Percentiles rank a stretch among this genome's conserved stretches.
Evolutionary conservation across 1,140 invertebrate genomes (phyloP).

Genomic region (Brachionus calyciflorus): DNA sequence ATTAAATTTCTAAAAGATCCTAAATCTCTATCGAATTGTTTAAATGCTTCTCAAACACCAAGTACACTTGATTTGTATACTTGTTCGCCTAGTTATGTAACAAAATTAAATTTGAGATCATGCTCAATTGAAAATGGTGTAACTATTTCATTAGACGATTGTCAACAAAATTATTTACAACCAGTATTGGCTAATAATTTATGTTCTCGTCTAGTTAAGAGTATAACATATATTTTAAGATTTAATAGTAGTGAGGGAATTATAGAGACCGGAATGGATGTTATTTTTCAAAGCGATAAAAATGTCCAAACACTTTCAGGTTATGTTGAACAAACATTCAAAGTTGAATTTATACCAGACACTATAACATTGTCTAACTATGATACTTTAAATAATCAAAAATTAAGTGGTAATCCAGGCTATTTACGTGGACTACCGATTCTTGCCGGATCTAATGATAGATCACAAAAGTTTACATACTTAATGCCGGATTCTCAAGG

Average conservation of each 20-base stretch:
- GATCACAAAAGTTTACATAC: constrained; percentile 1
- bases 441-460: background rate
- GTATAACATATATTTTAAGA: constrained; percentile 18
- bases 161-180: background rate
- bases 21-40: constrained; percentile 3
- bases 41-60: background rate
- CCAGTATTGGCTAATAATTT: background rate
- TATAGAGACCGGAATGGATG: background rate
- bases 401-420: constrained; percentile 19
- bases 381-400: background rate
- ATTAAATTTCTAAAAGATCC: background rate
- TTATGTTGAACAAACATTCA: constrained; percentile 3
- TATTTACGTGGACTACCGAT: constrained; percentile 5
- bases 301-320: background rate
- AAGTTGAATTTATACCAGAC: background rate
- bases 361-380: background rate
- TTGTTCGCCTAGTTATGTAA: background rate
- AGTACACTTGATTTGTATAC: background rate
- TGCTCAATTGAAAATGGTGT: background rate
- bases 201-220: background rate
- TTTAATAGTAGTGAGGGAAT: background rate
- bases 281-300: constrained; percentile 8
- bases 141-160: background rate
- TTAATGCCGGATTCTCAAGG: background rate
- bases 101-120: background rate